A percentile compares a stretch with the other conserved stretches of the same genome.
Conservation (phyloP, 2,113 vertebrate species). For the Microtus oregoni region DNA sequence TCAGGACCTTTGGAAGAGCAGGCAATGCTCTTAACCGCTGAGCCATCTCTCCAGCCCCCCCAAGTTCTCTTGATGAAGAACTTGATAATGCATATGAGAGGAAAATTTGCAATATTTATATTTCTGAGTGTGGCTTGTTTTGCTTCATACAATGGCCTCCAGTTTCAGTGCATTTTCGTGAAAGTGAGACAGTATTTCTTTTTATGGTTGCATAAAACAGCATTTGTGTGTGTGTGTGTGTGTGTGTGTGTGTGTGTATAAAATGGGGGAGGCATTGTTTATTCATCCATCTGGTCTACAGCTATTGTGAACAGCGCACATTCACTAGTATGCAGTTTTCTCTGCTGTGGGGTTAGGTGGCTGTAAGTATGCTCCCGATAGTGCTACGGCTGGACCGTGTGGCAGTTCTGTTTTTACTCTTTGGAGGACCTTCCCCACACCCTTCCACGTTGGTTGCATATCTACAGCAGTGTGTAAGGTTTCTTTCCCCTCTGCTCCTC, state of each 20-base stretch:
- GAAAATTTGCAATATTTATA: neutral
- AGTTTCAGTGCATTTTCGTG: neutral
- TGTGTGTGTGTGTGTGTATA: neutral
- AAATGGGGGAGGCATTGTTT: neutral
- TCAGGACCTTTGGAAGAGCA: too few relatives aligned
- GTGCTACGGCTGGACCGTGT: neutral
- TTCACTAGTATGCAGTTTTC: neutral
- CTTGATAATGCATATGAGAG: neutral
- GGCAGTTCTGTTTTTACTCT: neutral
- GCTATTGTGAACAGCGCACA: neutral
- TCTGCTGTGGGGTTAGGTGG: neutral
- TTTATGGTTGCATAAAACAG: neutral
- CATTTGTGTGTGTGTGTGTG: neutral
- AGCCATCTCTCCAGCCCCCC: too few relatives aligned
- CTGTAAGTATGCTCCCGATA: neutral
- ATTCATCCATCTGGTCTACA: neutral
- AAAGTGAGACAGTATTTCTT: neutral
- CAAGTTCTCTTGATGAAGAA: neutral
- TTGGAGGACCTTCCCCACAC: neutral
- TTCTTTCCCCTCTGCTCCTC: neutral
- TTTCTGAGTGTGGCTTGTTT: neutral
- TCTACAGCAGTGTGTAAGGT: neutral
- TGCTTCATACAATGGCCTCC: neutral
- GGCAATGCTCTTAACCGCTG: too few relatives aligned
- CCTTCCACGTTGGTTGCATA: neutral